Percentiles rank a stretch among this genome's conserved stretches.
Evolutionary conservation across 2,113 vertebrate genomes (phyloP).

Genomic region (Peucedramus taeniatus): DNA sequence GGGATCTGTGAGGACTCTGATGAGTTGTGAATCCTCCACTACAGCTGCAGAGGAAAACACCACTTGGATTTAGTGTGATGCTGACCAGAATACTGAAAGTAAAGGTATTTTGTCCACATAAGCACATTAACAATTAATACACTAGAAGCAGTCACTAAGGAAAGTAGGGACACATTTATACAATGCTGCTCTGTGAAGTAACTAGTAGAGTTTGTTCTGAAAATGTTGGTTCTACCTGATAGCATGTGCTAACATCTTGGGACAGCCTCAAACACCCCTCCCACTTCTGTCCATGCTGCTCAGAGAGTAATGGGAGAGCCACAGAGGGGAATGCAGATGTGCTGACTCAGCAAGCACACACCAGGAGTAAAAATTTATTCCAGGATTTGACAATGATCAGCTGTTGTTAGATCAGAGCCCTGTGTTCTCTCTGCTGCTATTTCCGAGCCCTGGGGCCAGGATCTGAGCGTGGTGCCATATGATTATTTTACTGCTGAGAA

Average conservation of each 20-base stretch:
- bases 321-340: neutral
- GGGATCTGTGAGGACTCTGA: neutral
- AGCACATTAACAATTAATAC: neutral
- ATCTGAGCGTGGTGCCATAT: neutral
- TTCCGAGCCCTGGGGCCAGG: fast-evolving
- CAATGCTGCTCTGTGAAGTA: neutral
- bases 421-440: neutral
- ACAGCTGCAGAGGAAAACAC: neutral
- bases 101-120: neutral
- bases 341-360: neutral
- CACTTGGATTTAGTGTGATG: neutral
- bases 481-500: neutral
- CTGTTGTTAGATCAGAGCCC: fast-evolving
- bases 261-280: neutral
- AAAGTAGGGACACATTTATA: neutral
- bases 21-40: neutral
- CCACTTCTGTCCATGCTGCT: neutral
- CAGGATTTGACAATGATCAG: neutral
- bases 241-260: fast-evolving
- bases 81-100: neutral
- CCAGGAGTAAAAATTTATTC: neutral
- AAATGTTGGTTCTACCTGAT: neutral
- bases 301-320: neutral
- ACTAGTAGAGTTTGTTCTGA: neutral
- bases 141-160: neutral